Evolutionary conservation across 64 coral and sea anemone species (phyloP), one percentile per base, ranked within the genome.

Genomic region (Stichodactyla helianthus): DNA sequence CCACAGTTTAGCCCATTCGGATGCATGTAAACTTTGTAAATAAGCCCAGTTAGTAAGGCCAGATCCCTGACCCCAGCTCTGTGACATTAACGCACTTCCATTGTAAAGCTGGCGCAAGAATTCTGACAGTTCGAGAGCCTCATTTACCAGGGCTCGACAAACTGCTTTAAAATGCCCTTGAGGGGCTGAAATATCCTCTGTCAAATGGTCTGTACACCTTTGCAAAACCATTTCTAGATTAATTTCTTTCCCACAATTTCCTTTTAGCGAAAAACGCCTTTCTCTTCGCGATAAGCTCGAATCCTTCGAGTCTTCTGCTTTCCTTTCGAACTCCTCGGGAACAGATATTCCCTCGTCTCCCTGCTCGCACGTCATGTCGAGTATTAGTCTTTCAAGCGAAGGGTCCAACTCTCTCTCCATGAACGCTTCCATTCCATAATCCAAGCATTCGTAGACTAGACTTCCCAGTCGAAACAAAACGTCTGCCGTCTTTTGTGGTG

Each of bases 1-100:
- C 94, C 94, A 96, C 67, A 96, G 90, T 79, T 96, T 91, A 0
- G 94, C 94, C 94, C 94, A 96, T 59, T 96, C 90, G 59, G 94
- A 91, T 14, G 84, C 94, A 77, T 96, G 94, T 16, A 96, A 86
- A 54, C 84, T 93, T 81, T 96, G 94, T 28, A 96, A 86, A 84
- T 92, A 87, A 23, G 88, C 88, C 94, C 94, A 96, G 14, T 96
- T 96, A 79, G 94, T 96, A 77, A 87, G 79, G 50, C 94, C 94
- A 26, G 93, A 67, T 62, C 94, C 94, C 27, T 87, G 88, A 1
- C 94, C 94, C 91, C 91, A 96, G 12, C 83, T 93, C 59, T 96
- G 91, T 79, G 91, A 86, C 60, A 96, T 82, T 15, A 96, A 74
- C 16, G 85, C 90, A 19, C 23, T 79, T 7, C 94, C 94, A 86